Evolutionary conservation across 2,797 vertebrate genomes (phyloP).

Genomic region (Eulemur rubriventer): DNA sequence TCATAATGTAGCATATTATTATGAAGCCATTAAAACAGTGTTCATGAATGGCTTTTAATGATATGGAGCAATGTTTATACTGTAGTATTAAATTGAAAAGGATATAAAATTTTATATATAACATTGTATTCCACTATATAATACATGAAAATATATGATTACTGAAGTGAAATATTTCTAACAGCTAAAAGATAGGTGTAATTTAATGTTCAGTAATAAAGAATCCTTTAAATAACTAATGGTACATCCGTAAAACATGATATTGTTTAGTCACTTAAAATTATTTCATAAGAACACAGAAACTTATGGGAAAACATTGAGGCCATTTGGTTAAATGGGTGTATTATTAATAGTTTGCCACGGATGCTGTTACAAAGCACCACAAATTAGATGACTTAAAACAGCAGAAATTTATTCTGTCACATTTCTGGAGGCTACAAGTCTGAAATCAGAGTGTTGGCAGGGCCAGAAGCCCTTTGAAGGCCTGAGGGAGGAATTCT

Average conservation of each 20-base stretch:
- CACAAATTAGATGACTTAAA: neutral
- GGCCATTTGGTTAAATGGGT: neutral
- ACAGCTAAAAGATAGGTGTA: neutral
- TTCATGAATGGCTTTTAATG: neutral
- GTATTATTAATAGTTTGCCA: no score
- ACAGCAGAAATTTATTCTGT: neutral
- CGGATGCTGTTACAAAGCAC: no score
- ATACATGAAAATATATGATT: neutral
- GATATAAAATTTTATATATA: neutral
- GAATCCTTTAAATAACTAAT: neutral
- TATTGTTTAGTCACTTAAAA: neutral
- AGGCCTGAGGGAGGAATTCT: neutral
- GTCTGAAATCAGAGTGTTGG: accelerated
- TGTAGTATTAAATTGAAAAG: neutral
- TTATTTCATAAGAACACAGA: neutral
- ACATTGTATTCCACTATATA: neutral
- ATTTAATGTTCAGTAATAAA: neutral
- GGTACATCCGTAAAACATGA: neutral
- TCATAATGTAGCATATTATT: neutral
- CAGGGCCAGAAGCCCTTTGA: neutral
- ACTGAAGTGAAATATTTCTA: neutral
- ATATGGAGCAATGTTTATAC: neutral
- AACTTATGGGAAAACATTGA: neutral
- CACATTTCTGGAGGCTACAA: neutral
- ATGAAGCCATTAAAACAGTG: neutral